phyloP scores from a whole-genome alignment of 2,797 vertebrate genomes.

The Orestias chungarensis region DNA sequence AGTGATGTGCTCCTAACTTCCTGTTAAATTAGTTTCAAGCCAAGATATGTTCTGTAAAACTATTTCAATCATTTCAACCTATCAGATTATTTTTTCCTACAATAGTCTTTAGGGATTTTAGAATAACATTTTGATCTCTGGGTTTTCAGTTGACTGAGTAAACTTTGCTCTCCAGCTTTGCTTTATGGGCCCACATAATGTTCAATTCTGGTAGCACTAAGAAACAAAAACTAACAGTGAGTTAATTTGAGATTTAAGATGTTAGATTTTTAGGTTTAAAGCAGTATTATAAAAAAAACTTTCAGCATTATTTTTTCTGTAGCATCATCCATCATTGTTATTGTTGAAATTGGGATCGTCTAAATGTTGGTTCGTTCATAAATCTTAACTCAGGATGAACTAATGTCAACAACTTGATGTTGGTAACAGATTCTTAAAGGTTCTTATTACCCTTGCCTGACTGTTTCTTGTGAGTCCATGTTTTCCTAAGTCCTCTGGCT shows the following conservation, averaged over 20 bases:
- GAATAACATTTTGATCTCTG: neutral
- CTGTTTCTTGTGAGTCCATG: conserved; percentile 49
- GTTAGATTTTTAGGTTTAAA: neutral
- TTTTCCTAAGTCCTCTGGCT: conserved; percentile 77
- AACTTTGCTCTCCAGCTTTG: neutral
- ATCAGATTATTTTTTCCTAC: neutral
- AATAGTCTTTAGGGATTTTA: neutral
- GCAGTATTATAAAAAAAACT: neutral
- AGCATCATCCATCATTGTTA: neutral
- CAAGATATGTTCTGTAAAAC: neutral
- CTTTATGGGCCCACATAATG: neutral
- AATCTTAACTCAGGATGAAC: conserved; percentile 12
- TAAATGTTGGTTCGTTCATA: conserved; percentile 16
- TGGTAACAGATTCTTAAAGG: conserved; percentile 26
- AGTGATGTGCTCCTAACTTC: too few relatives aligned
- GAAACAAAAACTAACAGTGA: neutral
- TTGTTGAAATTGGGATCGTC: conserved; percentile 29
- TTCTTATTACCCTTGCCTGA: conserved; percentile 24
- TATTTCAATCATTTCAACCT: neutral
- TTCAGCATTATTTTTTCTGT: neutral
- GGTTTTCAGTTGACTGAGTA: neutral
- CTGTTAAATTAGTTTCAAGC: neutral
- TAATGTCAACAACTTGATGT: conserved; percentile 43
- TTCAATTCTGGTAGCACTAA: neutral
- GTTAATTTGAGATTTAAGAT: neutral